phyloP scores from a whole-genome alignment of 2,113 vertebrate species.

The Puma concolor region DNA sequence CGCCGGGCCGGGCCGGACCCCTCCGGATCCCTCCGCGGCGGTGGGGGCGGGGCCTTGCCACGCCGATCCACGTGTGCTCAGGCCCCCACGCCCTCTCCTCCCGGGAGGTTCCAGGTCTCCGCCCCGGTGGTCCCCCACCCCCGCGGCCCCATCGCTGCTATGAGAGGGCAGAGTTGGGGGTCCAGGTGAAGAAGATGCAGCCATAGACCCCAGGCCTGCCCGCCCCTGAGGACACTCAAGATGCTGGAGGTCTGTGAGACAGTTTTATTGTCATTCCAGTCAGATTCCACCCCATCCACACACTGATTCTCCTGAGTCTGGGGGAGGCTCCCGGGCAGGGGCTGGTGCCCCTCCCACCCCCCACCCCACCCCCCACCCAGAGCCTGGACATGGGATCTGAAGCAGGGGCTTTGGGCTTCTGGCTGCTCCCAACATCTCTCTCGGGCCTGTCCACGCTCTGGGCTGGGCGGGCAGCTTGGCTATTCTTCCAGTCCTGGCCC shows the following conservation, averaged over 20 bases:
- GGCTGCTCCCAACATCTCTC: background rate
- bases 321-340: background rate
- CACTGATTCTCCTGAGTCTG: background rate
- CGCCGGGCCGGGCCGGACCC: background rate
- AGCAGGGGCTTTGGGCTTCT: background rate
- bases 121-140: background rate
- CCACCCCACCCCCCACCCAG: background rate
- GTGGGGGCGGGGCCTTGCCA: background rate
- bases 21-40: background rate
- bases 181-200: background rate
- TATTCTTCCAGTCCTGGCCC: background rate
- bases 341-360: background rate
- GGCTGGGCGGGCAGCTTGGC: background rate
- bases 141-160: accelerated
- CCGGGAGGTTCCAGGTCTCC: accelerated
- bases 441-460: background rate
- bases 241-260: background rate
- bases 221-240: background rate
- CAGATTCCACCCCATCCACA: background rate
- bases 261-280: conserved; percentile 66
- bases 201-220: background rate
- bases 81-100: accelerated
- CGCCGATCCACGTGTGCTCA: background rate
- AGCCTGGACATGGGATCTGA: background rate
- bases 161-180: background rate